phyloP scores from a whole-genome alignment of 1,140 invertebrate species.

The Drosophila bocki region DNA sequence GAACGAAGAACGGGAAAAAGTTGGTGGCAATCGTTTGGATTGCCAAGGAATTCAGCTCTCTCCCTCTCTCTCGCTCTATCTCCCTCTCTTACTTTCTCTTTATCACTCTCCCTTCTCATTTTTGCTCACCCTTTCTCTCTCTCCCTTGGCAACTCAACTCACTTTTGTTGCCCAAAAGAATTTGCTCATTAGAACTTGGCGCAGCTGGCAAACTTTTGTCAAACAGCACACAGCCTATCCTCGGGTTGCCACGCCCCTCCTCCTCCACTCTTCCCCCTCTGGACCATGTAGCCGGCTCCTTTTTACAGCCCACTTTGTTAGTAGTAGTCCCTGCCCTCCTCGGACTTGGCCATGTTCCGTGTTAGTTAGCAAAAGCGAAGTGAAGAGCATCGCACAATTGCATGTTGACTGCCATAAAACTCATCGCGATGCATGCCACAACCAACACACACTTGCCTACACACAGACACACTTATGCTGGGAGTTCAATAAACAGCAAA shows the following conservation, averaged over 20 bases:
- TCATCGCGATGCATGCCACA: conserved; percentile 64
- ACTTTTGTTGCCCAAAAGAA: conserved; percentile 59
- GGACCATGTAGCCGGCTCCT: background rate
- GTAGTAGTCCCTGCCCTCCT: conserved; percentile 6
- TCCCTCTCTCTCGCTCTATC: background rate
- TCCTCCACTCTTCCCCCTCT: background rate
- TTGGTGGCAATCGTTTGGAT: conserved; percentile 16
- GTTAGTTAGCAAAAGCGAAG: conserved; percentile 52
- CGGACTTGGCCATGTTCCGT: conserved; percentile 39
- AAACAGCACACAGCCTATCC: conserved; percentile 40
- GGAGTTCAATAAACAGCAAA: conserved; percentile 7
- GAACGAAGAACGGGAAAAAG: conserved; percentile 14
- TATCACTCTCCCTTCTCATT: background rate
- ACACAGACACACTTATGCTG: conserved; percentile 24
- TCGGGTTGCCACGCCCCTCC: background rate
- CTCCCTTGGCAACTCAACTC: conserved; percentile 16
- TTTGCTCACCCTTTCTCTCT: background rate
- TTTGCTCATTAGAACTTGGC: conserved; percentile 63
- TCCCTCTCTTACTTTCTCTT: background rate
- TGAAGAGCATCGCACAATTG: conserved; percentile 62
- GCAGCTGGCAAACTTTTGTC: conserved; percentile 54
- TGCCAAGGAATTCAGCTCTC: conserved; percentile 15
- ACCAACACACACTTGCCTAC: conserved; percentile 48
- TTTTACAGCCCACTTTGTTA: background rate
- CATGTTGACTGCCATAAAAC: conserved; percentile 74